phyloP scores from a whole-genome alignment of 2,113 vertebrate genomes.

The Pangasianodon hypophthalmus region DNA sequence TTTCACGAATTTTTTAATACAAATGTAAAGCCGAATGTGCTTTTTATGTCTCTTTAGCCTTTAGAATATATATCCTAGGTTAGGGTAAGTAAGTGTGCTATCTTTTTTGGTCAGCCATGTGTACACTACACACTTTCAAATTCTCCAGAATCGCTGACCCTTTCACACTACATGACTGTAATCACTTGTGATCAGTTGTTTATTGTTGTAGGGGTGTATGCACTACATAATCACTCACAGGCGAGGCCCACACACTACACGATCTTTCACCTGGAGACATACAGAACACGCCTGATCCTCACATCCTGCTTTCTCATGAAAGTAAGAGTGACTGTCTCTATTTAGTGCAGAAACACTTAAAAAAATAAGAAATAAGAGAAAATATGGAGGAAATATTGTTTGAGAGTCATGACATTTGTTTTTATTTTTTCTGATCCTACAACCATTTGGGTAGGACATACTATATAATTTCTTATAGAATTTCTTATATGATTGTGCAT shows the following conservation, averaged over 20 bases:
- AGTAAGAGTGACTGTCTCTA: background rate
- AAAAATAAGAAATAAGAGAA: background rate
- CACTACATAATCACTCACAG: background rate
- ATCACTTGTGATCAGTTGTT: background rate
- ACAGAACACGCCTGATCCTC: background rate
- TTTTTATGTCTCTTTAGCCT: background rate
- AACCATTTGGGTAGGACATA: background rate
- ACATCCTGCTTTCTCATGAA: background rate
- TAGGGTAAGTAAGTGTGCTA: background rate
- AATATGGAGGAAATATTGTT: background rate
- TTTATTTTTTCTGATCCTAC: background rate
- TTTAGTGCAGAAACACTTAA: background rate
- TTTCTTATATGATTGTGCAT: background rate
- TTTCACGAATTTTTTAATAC: background rate
- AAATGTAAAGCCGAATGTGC: background rate
- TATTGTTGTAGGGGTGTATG: background rate
- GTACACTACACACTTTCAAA: background rate
- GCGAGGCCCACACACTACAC: background rate
- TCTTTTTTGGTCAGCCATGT: background rate
- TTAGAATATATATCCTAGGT: background rate
- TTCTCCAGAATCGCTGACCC: background rate
- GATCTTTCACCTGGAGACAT: background rate
- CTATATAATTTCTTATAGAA: background rate
- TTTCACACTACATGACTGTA: background rate
- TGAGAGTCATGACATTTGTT: background rate